Percentiles rank a stretch among this genome's conserved stretches.
These are phyloP conservation scores for Corythornis leucogaster DNA, from an alignment of 2,797 vertebrate species.

Conservation along the genomic window DNA sequence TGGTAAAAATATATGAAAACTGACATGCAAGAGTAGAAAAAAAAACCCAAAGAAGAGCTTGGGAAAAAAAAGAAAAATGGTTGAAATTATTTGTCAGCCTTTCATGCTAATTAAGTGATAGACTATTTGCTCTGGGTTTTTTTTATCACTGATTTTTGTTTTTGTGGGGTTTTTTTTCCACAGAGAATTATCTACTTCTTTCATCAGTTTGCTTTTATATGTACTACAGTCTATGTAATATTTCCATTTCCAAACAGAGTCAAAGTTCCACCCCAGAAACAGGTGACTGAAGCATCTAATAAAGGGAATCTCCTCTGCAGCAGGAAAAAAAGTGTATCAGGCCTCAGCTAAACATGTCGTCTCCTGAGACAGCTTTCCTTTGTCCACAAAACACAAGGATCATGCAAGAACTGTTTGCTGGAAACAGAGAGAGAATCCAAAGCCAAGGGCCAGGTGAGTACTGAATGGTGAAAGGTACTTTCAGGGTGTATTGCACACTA, in stretches of 20 bases:
- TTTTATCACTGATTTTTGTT: no score
- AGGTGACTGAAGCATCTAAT: background rate
- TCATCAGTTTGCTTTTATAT: background rate
- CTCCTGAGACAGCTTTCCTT: background rate
- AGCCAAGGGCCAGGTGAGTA: rapidly evolving
- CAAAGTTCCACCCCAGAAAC: rapidly evolving
- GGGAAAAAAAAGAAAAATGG: background rate
- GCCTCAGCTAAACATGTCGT: background rate
- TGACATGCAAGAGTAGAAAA: background rate
- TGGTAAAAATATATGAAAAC: background rate
- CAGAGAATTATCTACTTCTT: background rate
- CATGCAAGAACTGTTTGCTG: background rate
- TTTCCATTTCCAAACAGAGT: background rate
- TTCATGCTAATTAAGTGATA: background rate
- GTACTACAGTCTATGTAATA: background rate
- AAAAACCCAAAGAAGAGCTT: background rate
- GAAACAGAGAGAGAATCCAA: background rate
- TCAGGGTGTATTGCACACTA: no score
- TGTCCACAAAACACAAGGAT: background rate
- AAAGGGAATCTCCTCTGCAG: background rate
- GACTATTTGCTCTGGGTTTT: background rate
- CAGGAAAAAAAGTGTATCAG: background rate
- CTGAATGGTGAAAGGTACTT: background rate
- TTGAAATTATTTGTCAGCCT: background rate
- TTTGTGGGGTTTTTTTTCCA: background rate